phyloP scores from a whole-genome alignment of 1,140 invertebrate species.

The Zaprionus ghesquierei region DNA sequence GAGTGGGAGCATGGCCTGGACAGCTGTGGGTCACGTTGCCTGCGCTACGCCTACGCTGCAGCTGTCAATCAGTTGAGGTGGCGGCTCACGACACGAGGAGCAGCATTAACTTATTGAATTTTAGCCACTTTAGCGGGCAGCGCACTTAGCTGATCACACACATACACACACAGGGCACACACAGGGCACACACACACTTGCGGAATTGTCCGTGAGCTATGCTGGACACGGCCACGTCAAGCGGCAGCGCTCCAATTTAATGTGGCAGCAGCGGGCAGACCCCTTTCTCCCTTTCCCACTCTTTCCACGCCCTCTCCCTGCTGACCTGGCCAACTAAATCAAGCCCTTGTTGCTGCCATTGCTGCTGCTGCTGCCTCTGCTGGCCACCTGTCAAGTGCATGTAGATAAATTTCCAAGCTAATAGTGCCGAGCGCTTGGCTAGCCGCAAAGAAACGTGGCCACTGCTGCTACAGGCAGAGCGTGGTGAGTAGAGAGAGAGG shows the following conservation, averaged over 20 bases:
- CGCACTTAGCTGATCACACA: conserved; percentile 56
- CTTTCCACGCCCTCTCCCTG: not conserved
- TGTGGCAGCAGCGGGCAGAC: conserved; percentile 42
- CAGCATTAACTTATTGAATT: conserved; percentile 79
- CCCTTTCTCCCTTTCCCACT: not conserved
- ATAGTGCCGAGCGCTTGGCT: conserved; percentile 61
- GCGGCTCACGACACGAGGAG: not conserved
- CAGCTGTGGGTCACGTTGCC: conserved; percentile 25
- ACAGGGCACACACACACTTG: not conserved
- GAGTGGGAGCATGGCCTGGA: not conserved
- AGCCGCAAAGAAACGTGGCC: conserved; percentile 51
- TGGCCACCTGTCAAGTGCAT: conserved; percentile 73
- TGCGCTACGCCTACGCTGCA: too few species aligned
- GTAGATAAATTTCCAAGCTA: conserved; percentile 75
- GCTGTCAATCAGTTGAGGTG: conserved; percentile 43
- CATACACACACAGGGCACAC: not conserved
- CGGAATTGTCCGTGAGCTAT: conserved; percentile 63
- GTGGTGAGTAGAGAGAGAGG: conserved; percentile 28
- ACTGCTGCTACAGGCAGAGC: conserved; percentile 6
- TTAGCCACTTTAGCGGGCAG: conserved; percentile 66
- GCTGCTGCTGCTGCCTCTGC: conserved; percentile 1
- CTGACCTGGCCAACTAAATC: not conserved
- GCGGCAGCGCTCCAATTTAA: conserved; percentile 65
- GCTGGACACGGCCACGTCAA: conserved; percentile 44
- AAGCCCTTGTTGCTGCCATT: conserved; percentile 34